These are phyloP conservation scores for Sphaerophoria taeniata DNA, from an alignment of 2,888 invertebrate genomes.

Conservation along the genomic window DNA sequence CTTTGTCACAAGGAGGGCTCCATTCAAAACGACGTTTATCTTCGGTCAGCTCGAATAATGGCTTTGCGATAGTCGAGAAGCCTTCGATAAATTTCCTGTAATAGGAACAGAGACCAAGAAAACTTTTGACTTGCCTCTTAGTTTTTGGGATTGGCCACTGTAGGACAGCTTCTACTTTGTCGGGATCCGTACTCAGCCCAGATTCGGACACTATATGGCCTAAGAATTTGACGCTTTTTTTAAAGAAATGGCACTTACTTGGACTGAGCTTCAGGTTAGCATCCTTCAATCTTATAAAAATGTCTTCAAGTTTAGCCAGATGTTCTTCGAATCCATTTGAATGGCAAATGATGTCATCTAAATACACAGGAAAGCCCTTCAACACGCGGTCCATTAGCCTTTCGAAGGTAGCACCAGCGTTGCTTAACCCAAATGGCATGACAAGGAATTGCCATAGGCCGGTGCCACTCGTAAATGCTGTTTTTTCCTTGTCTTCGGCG, in stretches of 20 bases:
- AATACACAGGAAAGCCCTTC: conserved; percentile 58
- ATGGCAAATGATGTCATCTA: too few species aligned
- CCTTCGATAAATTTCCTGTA: conserved; percentile 9
- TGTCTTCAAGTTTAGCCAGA: background rate
- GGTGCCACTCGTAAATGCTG: too few species aligned
- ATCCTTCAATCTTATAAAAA: conserved; percentile 6
- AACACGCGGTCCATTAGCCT: conserved; percentile 59
- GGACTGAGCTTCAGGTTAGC: too few species aligned
- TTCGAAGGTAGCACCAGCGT: conserved; percentile 2
- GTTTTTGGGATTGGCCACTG: too few species aligned
- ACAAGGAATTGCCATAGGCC: too few species aligned
- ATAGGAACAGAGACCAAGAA: too few species aligned
- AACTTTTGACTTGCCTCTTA: too few species aligned
- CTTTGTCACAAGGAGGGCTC: background rate
- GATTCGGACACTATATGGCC: too few species aligned
- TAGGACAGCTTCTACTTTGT: too few species aligned
- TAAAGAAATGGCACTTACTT: conserved; percentile 34
- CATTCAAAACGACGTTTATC: background rate
- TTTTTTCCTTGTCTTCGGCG: too few species aligned
- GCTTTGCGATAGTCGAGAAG: background rate
- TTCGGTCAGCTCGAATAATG: background rate
- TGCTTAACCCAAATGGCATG: too few species aligned
- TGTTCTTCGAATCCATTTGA: conserved; percentile 65
- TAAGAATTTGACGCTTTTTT: conserved; percentile 25
- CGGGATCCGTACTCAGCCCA: too few species aligned